Evolutionary conservation across 53 echinoderm and acorn worm species (phyloP).

Genomic region (Zoroaster sp.): DNA sequence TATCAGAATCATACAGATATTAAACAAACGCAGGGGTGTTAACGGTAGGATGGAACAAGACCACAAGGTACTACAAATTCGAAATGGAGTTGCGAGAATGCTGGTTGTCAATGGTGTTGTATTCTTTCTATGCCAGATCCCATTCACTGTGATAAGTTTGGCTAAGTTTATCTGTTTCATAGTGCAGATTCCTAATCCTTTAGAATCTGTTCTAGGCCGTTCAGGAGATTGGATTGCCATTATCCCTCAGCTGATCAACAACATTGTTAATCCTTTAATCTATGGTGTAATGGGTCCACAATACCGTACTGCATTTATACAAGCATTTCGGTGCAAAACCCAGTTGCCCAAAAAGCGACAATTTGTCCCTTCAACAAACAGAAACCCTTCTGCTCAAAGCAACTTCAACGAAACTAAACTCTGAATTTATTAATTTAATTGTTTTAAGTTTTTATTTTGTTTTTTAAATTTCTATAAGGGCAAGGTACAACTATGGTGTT

Average conservation of each 20-base stretch:
- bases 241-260: neutral
- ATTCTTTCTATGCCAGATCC: constrained; percentile 70
- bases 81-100: constrained; percentile 83
- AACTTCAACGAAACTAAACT: no score
- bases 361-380: neutral
- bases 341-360: neutral
- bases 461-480: no score
- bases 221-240: neutral
- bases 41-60: constrained; percentile 9
- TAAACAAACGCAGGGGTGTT: constrained; percentile 39
- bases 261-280: neutral
- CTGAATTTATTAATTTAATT: no score
- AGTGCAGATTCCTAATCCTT: neutral
- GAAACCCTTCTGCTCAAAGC: no score
- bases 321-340: neutral
- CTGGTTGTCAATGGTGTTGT: constrained; percentile 70
- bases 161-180: neutral
- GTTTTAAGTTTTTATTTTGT: no score
- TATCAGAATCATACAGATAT: constrained; percentile 46
- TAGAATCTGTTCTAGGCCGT: neutral
- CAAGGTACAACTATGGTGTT: no score
- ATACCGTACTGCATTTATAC: neutral
- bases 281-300: neutral
- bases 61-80: constrained; percentile 34
- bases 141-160: constrained; percentile 18